Percentiles rank a stretch among this genome's conserved stretches.
Evolutionary conservation across 2,888 invertebrate species (phyloP).

Genomic region (Mesorhabditis spiculigera): DNA sequence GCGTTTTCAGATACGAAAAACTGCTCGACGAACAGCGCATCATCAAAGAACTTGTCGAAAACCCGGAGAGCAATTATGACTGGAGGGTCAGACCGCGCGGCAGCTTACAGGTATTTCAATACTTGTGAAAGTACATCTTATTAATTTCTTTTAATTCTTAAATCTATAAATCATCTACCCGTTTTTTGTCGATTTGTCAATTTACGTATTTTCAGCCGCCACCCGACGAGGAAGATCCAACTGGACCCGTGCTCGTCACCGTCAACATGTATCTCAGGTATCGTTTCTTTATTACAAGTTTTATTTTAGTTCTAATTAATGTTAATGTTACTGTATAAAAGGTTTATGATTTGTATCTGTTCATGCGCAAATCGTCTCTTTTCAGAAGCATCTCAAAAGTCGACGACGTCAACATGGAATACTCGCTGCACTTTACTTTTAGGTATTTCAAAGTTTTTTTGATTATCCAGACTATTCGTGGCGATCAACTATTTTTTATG

Average conservation of each 20-base stretch:
- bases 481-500: background rate
- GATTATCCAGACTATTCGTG: no score
- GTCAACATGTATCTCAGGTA: constrained; percentile 49
- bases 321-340: background rate
- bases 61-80: constrained; percentile 33
- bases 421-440: constrained; percentile 92
- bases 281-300: background rate
- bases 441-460: constrained; percentile 60
- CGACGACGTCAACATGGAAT: constrained; percentile 67
- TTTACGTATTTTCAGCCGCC: constrained; percentile 8
- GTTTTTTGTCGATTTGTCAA: background rate
- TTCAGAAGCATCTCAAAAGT: constrained; percentile 48
- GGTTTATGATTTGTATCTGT: no score
- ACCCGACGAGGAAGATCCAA: constrained; percentile 13
- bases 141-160: background rate
- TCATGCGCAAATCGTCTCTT: background rate
- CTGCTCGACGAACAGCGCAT: constrained; percentile 45
- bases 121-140: background rate
- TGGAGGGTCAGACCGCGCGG: constrained; percentile 40
- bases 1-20: constrained; percentile 35
- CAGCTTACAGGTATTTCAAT: constrained; percentile 7
- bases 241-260: constrained; percentile 31
- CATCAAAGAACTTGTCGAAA: constrained; percentile 30
- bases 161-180: background rate
- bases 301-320: background rate